Evolutionary conservation across 2,888 invertebrate genomes (phyloP).

Genomic region (Crioceris asparagi): DNA sequence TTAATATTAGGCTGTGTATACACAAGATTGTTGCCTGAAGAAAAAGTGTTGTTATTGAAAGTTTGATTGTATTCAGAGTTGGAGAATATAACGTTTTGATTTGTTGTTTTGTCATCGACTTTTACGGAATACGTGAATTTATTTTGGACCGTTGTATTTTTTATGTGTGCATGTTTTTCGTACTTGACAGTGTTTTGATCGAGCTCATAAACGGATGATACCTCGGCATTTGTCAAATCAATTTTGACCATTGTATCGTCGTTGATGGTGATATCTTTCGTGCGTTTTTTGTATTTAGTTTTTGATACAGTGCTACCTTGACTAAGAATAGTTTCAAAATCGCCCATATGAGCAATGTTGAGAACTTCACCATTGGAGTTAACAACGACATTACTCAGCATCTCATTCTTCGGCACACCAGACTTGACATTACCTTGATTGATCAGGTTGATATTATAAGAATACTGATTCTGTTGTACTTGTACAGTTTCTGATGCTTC

Average conservation of each 20-base stretch:
- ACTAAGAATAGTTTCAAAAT: constrained; percentile 27
- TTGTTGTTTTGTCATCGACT: constrained; percentile 15
- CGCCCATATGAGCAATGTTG: constrained; percentile 30
- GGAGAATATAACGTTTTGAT: constrained; percentile 27
- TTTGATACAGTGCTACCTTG: constrained; percentile 17
- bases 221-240: constrained; percentile 27
- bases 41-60: constrained; percentile 20
- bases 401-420: constrained; percentile 25
- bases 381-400: constrained; percentile 31
- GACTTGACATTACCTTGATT: constrained; percentile 26
- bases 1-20: constrained; percentile 20
- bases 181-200: constrained; percentile 17
- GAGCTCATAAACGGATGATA: constrained; percentile 15
- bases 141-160: constrained; percentile 19
- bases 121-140: constrained; percentile 25
- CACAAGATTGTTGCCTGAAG: constrained; percentile 16
- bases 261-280: constrained; percentile 9
- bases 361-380: constrained; percentile 34
- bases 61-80: constrained; percentile 24
- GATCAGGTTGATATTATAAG: constrained; percentile 29
- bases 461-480: constrained; percentile 20
- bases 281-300: constrained; percentile 12
- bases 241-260: constrained; percentile 28
- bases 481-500: constrained; percentile 9
- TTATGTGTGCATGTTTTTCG: constrained; percentile 25